Base-by-base conservation (phyloP, 2,797 vertebrate genomes). In the Melanotaenia maccullochi region DNA sequence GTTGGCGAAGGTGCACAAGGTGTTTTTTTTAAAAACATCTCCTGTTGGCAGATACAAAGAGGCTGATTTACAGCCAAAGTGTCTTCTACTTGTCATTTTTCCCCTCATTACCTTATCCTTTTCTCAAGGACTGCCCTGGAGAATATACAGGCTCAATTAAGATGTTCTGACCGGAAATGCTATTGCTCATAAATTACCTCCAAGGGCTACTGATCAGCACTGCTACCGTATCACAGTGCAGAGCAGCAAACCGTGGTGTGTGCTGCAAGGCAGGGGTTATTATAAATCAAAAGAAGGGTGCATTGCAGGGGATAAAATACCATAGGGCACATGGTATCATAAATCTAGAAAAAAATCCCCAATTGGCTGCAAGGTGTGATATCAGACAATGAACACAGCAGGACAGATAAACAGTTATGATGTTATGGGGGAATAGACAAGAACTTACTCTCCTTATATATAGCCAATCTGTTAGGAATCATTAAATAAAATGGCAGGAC, bases 81-180 rank as follows among this genome's bases (percentile, higher is more conserved):
- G 85, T 89, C 92, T 75, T 79, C 58, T 68, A 64, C 89, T 90
- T 60, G 71, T 94, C 90, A 92, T 93, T 93, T 93, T 87, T 83
- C 75, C 83, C 87, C 91, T 91, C 92, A 94, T 94, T 95, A 93
- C 91, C 82, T 84, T 80, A 91, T 88, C 86, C 87, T 70, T 79
- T 89, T 91, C 89, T 92, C 91, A 93, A 94, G 93, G 93, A 91
- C 92, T 90, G 81, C 86, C 82, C 83, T 65, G 62, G 88, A 92
- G 90, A 91, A 92, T 90, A 92, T 90, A 92, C 90, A 90, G 88
- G 91, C 92, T 93, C 93, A 94, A 93, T 94, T 92, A 94, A 90
- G 92, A 83, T 75, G 82, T 93, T 93, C 89, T 89, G 90, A 94
- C 90, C 84, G 69, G 92, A 89, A 90, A 89, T 91, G 92, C 90